Evolutionary conservation across 1,140 invertebrate species (phyloP), one percentile per base, ranked within the genome.

Genomic region (Papilio dardanus): DNA sequence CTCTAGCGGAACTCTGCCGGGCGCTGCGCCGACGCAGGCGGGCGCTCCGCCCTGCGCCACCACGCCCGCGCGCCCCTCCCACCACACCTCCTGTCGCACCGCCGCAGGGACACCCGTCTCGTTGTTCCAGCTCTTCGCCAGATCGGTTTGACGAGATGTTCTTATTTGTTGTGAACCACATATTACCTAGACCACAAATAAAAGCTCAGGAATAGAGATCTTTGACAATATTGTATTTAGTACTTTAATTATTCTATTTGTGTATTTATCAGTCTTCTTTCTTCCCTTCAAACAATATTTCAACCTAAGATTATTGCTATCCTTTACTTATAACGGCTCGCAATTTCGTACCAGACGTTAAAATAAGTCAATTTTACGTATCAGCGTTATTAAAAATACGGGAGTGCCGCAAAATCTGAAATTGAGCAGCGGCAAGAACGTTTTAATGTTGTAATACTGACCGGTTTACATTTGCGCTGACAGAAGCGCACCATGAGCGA

Each of bases 401-500:
- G 35, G 35, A 7, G 35, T 10, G 35, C 8, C 35, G 8, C 2
- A n/a, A n/a, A n/a, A n/a, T n/a, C n/a, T n/a, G n/a, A n/a, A n/a
- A n/a, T n/a, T n/a, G n/a, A n/a, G n/a, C n/a, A n/a, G n/a, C n/a
- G n/a, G n/a, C n/a, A n/a, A n/a, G n/a, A n/a, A n/a, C n/a, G n/a
- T n/a, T n/a, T n/a, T 7, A 35, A 35, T 35, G 10, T 16, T 42
- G 14, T 42, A 24, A 58, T 12, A 58, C 93, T 93, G 78, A 96
- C 95, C 77, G 94, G 93, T 65, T 90, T 83, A 83, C 96, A 97
- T 46, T 93, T 87, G 0, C 93, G 88, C 6, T 95, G 88, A 77
- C 96, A 97, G 82, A 96, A 96, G 71, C 95, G 95, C 2, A 97
- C 95, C 81, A 96, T 95, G 10, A 96, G 94, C 65, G 95, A 94